phyloP scores from a whole-genome alignment of 2,888 invertebrate species.

The Chouioia cunea region DNA sequence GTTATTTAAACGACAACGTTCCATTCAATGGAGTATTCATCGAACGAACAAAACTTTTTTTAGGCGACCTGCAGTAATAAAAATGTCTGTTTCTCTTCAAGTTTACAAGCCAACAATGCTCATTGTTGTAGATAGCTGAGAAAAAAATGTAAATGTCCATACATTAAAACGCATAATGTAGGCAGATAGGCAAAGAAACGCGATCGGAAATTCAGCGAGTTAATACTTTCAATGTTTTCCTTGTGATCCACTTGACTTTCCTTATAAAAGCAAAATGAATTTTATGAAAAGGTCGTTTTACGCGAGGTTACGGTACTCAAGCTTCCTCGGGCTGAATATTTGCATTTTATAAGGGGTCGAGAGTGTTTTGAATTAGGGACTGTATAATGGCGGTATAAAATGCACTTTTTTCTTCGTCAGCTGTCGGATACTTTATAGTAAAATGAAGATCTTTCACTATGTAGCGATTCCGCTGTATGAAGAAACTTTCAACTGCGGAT shows the following conservation, averaged over 20 bases:
- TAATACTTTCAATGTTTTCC: conserved; percentile 12
- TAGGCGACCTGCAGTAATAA: too few species aligned
- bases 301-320: conserved; percentile 16
- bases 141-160: too few species aligned
- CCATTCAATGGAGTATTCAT: too few species aligned
- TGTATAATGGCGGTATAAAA: conserved; percentile 43
- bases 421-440: conserved; percentile 34
- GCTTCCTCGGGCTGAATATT: conserved; percentile 34
- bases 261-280: conserved; percentile 34
- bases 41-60: too few species aligned
- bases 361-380: conserved; percentile 45
- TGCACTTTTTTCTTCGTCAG: conserved; percentile 31
- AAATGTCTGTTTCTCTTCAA: too few species aligned
- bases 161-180: too few species aligned
- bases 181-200: not conserved
- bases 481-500: conserved; percentile 17
- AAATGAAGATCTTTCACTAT: conserved; percentile 36
- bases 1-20: too few species aligned
- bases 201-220: conserved; percentile 14
- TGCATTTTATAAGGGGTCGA: conserved; percentile 45
- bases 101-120: too few species aligned
- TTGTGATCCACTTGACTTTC: conserved; percentile 22
- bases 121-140: too few species aligned
- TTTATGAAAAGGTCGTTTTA: conserved; percentile 37
- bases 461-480: conserved; percentile 33